phyloP scores from a whole-genome alignment of 2,113 vertebrate species.

The Carassius gibelio region DNA sequence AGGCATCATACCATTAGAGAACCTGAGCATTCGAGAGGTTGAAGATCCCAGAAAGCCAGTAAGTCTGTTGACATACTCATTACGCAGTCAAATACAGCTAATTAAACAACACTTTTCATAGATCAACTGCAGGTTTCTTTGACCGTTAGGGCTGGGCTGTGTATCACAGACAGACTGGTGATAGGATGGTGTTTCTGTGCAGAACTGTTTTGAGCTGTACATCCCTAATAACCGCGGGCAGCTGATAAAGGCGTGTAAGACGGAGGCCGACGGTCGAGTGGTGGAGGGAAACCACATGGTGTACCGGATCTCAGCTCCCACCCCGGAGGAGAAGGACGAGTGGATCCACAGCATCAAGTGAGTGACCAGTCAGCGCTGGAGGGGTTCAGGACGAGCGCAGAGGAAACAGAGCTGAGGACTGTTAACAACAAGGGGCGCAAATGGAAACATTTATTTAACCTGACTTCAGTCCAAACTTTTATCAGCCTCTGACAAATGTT shows the following conservation, averaged over 20 bases:
- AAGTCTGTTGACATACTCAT: conserved; percentile 24
- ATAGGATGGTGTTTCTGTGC: neutral
- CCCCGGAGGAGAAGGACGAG: conserved; percentile 90
- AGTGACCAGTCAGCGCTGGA: neutral
- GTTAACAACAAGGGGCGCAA: neutral
- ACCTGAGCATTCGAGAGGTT: conserved; percentile 91
- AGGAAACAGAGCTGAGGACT: too few relatives aligned
- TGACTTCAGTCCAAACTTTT: neutral
- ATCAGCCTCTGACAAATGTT: neutral
- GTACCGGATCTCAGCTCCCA: conserved; percentile 92
- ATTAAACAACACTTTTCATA: neutral
- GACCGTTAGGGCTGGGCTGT: neutral
- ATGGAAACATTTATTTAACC: neutral
- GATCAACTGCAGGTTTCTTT: neutral
- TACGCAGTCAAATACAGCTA: neutral
- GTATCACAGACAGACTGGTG: neutral
- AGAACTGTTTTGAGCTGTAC: conserved; percentile 94
- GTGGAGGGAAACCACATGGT: conserved; percentile 94
- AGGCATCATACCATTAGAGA: conserved; percentile 88
- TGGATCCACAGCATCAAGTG: conserved; percentile 96
- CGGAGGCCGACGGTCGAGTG: conserved; percentile 88
- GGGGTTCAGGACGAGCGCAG: neutral
- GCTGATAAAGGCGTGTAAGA: conserved; percentile 93
- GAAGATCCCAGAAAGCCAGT: conserved; percentile 84
- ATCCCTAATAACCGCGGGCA: conserved; percentile 93